Evolutionary conservation across 2,797 vertebrate genomes (phyloP).

Genomic region (Poeciliopsis infans): DNA sequence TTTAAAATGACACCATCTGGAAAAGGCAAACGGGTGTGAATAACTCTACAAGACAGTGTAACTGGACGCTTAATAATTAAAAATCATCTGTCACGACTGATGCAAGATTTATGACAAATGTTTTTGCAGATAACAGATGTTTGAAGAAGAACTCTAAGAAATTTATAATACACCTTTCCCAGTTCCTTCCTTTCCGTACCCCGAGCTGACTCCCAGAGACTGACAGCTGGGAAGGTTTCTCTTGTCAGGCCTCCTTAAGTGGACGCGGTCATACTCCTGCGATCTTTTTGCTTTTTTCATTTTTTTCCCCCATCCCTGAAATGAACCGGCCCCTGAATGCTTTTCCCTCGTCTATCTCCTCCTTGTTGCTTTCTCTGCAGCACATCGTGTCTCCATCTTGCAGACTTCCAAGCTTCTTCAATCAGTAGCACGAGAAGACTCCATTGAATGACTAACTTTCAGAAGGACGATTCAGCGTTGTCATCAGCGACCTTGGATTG

Average conservation of each 20-base stretch:
- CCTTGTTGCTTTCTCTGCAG: constrained; percentile 13
- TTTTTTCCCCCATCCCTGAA: constrained; percentile 23
- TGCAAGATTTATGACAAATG: constrained; percentile 27
- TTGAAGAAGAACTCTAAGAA: constrained; percentile 19
- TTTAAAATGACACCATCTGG: neutral
- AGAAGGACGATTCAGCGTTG: neutral
- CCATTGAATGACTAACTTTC: neutral
- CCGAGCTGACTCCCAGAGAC: constrained; percentile 53
- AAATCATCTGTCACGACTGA: constrained; percentile 33
- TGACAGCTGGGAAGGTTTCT: constrained; percentile 69
- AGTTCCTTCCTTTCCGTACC: constrained; percentile 33
- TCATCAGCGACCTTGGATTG: neutral
- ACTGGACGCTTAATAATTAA: neutral
- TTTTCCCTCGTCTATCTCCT: constrained; percentile 15
- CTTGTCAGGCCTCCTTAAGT: constrained; percentile 72
- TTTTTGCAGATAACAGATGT: constrained; percentile 14
- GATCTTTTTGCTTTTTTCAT: neutral
- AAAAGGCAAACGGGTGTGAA: neutral
- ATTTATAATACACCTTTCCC: constrained; percentile 45
- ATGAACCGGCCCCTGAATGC: constrained; percentile 36
- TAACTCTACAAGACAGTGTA: neutral
- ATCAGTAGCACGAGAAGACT: neutral
- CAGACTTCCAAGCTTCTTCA: neutral
- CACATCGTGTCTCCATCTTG: constrained; percentile 13
- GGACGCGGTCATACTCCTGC: constrained; percentile 55